These are phyloP conservation scores for Patella caerulea DNA, from an alignment of 2,888 invertebrate species.

Conservation along the genomic window DNA sequence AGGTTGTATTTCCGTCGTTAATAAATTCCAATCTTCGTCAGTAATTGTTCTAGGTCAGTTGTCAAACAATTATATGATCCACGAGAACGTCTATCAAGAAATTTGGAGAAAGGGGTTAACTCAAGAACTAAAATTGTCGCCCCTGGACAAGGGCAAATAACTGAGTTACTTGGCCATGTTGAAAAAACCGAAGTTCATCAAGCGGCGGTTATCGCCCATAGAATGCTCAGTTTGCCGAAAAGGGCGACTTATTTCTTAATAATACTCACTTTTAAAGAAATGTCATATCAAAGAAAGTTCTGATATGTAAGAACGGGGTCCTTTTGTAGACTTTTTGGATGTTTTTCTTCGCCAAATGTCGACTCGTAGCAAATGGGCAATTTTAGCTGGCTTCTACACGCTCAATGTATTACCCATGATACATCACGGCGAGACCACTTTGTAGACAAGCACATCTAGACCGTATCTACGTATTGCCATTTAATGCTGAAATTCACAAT, in stretches of 20 bases:
- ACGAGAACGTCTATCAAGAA: background rate
- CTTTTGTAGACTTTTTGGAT: background rate
- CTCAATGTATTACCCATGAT: conserved; percentile 20
- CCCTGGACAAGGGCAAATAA: conserved; percentile 49
- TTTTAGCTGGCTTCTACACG: conserved; percentile 19
- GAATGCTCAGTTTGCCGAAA: conserved; percentile 6
- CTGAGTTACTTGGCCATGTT: conserved; percentile 37
- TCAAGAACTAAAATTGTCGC: conserved; percentile 41
- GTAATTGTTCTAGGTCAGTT: no score
- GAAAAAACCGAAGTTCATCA: conserved; percentile 30
- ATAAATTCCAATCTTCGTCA: no score
- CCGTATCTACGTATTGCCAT: no score
- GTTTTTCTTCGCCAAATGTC: conserved; percentile 17
- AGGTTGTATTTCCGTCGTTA: background rate
- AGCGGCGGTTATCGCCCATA: conserved; percentile 46
- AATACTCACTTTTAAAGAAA: conserved; percentile 13
- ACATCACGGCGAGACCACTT: conserved; percentile 7
- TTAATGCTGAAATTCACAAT: no score
- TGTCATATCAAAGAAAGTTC: conserved; percentile 18
- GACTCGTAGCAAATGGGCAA: conserved; percentile 16
- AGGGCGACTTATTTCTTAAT: background rate
- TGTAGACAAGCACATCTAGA: no score
- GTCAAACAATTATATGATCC: conserved; percentile 11
- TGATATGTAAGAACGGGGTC: background rate
- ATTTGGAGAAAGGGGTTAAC: no score